Conservation (phyloP, 2,113 vertebrate genomes). For the Pampusana beccarii region DNA sequence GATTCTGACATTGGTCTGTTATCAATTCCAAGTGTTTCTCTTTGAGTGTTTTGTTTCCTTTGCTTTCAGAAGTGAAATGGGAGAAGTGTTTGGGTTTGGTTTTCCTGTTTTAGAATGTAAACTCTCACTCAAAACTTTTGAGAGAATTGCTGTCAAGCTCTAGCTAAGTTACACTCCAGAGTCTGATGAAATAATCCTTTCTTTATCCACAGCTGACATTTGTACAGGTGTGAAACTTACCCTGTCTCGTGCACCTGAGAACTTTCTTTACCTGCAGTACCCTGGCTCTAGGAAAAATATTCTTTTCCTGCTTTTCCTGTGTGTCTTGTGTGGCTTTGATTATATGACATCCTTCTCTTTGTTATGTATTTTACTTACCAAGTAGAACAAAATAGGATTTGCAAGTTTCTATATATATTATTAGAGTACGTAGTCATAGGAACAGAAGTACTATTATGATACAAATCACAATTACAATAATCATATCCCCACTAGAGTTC, state of each 20-base stretch:
- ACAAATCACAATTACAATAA: neutral
- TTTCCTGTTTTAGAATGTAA: neutral
- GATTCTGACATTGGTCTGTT: conserved; percentile 49
- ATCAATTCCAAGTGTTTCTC: neutral
- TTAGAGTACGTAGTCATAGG: neutral
- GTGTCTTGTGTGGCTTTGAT: neutral
- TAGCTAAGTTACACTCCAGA: neutral
- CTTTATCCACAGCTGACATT: neutral
- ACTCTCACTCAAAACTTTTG: conserved; percentile 1
- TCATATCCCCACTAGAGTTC: neutral
- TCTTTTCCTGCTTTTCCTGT: neutral
- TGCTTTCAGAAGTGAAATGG: conserved; percentile 5
- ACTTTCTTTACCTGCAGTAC: neutral
- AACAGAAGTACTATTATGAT: neutral
- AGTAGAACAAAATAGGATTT: neutral
- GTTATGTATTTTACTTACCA: neutral
- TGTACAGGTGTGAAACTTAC: neutral
- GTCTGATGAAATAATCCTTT: neutral
- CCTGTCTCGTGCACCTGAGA: neutral
- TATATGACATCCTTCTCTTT: neutral
- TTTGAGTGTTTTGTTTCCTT: conserved; percentile 34
- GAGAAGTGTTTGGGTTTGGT: neutral
- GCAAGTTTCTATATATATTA: neutral
- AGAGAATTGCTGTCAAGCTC: neutral
- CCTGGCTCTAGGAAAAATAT: neutral